Evolutionary conservation across 2,888 invertebrate species (phyloP).

Genomic region (Troides aeacus): DNA sequence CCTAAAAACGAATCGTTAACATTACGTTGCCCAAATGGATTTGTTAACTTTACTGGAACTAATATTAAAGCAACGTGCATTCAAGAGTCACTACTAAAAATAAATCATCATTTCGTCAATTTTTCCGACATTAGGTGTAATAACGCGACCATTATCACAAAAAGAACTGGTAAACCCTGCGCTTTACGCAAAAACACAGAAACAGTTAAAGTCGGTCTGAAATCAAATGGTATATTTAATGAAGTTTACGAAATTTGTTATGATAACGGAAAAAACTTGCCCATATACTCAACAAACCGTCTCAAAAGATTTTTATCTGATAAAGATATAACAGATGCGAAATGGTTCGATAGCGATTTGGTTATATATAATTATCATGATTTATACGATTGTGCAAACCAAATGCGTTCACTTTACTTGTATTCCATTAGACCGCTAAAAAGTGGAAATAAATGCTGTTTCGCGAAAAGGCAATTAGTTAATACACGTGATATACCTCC

Average conservation of each 20-base stretch:
- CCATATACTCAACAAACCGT: slow-evolving; percentile 20
- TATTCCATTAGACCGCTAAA: slow-evolving; percentile 39
- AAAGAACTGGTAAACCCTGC: slow-evolving; percentile 38
- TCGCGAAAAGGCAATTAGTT: slow-evolving; percentile 49
- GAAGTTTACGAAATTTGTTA: slow-evolving; percentile 50
- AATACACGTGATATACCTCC: slow-evolving; percentile 48
- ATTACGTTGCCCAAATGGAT: slow-evolving; percentile 45
- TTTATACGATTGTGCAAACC: slow-evolving; percentile 45
- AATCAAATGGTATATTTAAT: slow-evolving; percentile 31
- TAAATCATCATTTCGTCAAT: slow-evolving; percentile 36
- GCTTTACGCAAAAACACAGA: slow-evolving; percentile 36
- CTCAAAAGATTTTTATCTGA: not conserved
- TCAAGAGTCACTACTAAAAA: slow-evolving; percentile 37
- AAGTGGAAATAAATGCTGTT: slow-evolving; percentile 46
- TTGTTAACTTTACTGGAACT: slow-evolving; percentile 33
- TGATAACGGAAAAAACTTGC: slow-evolving; percentile 22
- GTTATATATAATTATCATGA: slow-evolving; percentile 35
- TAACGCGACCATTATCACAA: slow-evolving; percentile 35
- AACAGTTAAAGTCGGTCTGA: slow-evolving; percentile 43
- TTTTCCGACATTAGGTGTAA: slow-evolving; percentile 48
- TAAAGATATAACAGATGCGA: not conserved
- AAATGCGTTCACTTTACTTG: slow-evolving; percentile 31
- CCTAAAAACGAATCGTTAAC: slow-evolving; percentile 35
- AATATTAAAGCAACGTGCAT: slow-evolving; percentile 42
- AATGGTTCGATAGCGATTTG: slow-evolving; percentile 39